These are phyloP conservation scores for Diachasmimorpha longicaudata DNA, from an alignment of 1,140 invertebrate genomes.

Conservation along the genomic window DNA sequence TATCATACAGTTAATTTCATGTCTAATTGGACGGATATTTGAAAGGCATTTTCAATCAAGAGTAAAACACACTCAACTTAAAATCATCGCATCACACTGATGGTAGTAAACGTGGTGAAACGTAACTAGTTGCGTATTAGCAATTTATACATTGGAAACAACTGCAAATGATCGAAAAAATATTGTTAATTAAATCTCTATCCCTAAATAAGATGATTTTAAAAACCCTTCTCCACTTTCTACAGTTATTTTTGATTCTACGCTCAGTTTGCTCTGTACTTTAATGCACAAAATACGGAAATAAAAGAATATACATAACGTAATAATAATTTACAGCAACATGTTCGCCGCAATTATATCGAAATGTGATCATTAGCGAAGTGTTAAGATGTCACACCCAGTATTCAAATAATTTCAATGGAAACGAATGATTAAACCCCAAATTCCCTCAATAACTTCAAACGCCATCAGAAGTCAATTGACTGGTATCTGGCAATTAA, in stretches of 20 bases:
- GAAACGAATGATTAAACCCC: too few species aligned
- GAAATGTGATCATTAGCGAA: background rate
- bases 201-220: background rate
- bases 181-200: too few species aligned
- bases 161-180: too few species aligned
- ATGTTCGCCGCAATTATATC: background rate
- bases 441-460: too few species aligned
- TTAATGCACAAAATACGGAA: background rate
- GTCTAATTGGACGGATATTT: background rate
- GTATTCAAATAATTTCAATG: too few species aligned
- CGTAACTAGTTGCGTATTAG: background rate
- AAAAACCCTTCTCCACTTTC: background rate
- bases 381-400: too few species aligned
- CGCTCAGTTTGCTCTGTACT: background rate
- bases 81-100: background rate
- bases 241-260: background rate
- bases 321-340: slow-evolving; percentile 5
- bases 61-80: background rate
- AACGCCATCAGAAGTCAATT: too few species aligned
- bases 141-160: slow-evolving; percentile 1
- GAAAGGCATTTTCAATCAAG: background rate
- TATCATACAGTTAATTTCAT: background rate
- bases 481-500: too few species aligned
- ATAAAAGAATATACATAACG: background rate
- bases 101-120: background rate